Evolutionary conservation across 2,888 invertebrate genomes (phyloP), one percentile per base, ranked within the genome.

Genomic region (Trichopria drosophilae): DNA sequence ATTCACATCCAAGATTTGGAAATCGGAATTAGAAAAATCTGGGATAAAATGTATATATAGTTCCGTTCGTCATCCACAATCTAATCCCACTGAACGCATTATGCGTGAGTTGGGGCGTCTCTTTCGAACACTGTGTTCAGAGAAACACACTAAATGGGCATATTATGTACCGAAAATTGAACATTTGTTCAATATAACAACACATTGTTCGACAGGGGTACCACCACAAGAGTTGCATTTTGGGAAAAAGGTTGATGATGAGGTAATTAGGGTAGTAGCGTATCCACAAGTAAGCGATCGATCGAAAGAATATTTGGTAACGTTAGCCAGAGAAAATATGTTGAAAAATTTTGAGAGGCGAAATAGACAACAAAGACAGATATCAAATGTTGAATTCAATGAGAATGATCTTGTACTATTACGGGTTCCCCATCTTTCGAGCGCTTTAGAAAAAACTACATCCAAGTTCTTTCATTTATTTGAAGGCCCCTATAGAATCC

Each of bases 401-500:
- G 10, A 18, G 2, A 16, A 26, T 12, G 42, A 53, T 18, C 9
- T 40, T 5, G 49, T 53, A 7, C 23, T 53, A 3, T 40, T 44
- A 4, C 26, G 34, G 3, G 53, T 43, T 1, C 53, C 53, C 1
- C 48, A 49, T 26, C 35, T 32, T 1, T 53, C 48, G 2, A 48
- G 40, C 12, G 26, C 36, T 29, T 20, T 22, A 6, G 47, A 53
- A 6, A n/a, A 48, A 9, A 44, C 48, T 2, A 53, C 44, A 2
- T 40, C 36, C 10, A 53, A 39, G 19, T 49, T 42, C 15, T 49
- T 49, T 10, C 34, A 42, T 16, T n/a, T 49, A 6, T 49, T 20
- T 13, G 42, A 50, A 16, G 44, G 44, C 10, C 50, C 50, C 7
- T 43, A 44, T 39, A 20, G 16, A 20, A 43, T 50, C n/a, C 9